Conservation (phyloP, 1,140 invertebrate species). For the Plutomurus gul region DNA sequence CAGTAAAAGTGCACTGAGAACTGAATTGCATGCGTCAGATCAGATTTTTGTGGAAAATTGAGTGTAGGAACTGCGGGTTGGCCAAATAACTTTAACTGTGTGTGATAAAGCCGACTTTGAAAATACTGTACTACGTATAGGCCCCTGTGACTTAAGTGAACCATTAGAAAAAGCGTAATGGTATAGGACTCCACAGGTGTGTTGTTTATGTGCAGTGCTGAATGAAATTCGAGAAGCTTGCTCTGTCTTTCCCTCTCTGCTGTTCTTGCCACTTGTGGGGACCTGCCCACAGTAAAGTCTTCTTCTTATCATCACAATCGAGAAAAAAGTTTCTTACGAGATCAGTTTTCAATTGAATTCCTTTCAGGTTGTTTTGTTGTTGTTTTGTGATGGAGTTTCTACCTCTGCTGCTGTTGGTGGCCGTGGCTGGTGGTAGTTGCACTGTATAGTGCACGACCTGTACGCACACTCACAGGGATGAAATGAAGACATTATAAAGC, state of each 20-base stretch:
- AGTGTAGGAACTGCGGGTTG: too few relatives aligned
- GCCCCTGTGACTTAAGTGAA: too few relatives aligned
- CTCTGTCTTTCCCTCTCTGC: too few relatives aligned
- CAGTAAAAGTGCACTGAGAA: too few relatives aligned
- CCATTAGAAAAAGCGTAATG: too few relatives aligned
- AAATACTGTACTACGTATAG: too few relatives aligned
- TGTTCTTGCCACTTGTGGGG: constrained; percentile 11
- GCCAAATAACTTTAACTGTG: too few relatives aligned
- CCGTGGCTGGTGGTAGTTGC: not conserved
- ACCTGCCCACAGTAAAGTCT: not conserved
- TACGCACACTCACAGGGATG: not conserved
- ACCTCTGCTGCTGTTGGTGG: not conserved
- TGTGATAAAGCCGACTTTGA: too few relatives aligned
- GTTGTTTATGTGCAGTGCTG: not conserved
- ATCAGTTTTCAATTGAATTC: constrained; percentile 22
- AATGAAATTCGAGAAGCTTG: not conserved
- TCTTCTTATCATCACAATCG: not conserved
- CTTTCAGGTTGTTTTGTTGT: constrained; percentile 7
- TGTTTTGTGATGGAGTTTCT: constrained; percentile 14
- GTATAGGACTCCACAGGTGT: too few relatives aligned
- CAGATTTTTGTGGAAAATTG: too few relatives aligned
- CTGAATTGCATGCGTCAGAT: too few relatives aligned
- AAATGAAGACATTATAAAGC: constrained; percentile 17
- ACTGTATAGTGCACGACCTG: not conserved
- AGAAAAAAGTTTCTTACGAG: not conserved